Evolutionary conservation across 2,113 vertebrate genomes (phyloP).

Genomic region (Alligator sinensis): DNA sequence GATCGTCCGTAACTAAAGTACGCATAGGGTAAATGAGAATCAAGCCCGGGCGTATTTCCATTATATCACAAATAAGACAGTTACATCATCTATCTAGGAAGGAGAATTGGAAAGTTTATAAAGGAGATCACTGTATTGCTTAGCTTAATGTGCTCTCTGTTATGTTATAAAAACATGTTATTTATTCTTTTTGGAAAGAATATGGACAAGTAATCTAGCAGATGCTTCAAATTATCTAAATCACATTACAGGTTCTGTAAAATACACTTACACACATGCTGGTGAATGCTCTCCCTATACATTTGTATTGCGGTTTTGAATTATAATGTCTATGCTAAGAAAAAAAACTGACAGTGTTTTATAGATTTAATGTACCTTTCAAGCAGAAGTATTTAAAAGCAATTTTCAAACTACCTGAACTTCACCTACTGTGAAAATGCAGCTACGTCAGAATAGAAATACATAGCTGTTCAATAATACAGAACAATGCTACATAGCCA

Average conservation of each 20-base stretch:
- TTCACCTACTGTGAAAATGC: neutral
- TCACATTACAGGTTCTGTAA: neutral
- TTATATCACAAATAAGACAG: conserved; percentile 8
- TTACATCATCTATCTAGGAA: neutral
- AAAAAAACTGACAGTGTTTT: accelerated
- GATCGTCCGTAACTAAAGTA: too few relatives aligned
- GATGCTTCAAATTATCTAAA: conserved; percentile 58
- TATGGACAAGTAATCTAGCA: conserved; percentile 22
- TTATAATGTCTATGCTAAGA: accelerated
- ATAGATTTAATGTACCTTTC: neutral
- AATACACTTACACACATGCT: neutral
- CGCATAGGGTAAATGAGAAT: neutral
- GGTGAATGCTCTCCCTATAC: too few relatives aligned
- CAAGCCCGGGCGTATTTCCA: neutral
- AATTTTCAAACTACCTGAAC: accelerated
- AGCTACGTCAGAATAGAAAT: neutral
- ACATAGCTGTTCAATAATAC: neutral
- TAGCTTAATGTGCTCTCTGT: neutral
- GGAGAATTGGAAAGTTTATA: conserved; percentile 44
- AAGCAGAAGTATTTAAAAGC: neutral
- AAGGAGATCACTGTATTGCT: neutral
- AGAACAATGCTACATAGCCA: neutral
- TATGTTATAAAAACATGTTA: neutral
- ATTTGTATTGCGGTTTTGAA: neutral
- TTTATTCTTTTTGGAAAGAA: conserved; percentile 3